Evolutionary conservation across 30 jellyfish, hydroid and myxozoan genomes (phyloP).

Genomic region (Catostylus mosaicus): DNA sequence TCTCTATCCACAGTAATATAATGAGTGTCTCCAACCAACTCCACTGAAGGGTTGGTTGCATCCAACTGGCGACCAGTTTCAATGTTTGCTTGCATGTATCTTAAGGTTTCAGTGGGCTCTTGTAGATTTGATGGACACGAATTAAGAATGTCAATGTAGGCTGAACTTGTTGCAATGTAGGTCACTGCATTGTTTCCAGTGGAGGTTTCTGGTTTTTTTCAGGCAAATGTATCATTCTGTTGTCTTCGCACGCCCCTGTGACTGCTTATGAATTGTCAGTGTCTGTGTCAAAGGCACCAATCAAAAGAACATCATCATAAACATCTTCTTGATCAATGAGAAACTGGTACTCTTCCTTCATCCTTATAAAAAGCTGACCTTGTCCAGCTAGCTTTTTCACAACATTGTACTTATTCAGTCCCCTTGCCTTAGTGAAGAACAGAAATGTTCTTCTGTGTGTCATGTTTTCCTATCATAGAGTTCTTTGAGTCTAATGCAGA

Average conservation of each 20-base stretch:
- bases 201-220: too few species aligned
- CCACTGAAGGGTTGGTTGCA: conserved; percentile 10
- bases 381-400: conserved; percentile 17
- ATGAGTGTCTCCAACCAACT: conserved; percentile 45
- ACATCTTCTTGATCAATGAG: neutral
- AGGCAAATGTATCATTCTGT: neutral
- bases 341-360: conserved; percentile 6
- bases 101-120: conserved; percentile 39
- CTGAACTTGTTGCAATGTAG: too few species aligned
- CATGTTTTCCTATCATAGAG: conserved; percentile 1
- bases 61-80: conserved; percentile 50
- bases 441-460: conserved; percentile 14
- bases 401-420: neutral
- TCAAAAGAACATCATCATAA: neutral
- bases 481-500: neutral
- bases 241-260: neutral
- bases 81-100: conserved; percentile 35
- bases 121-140: conserved; percentile 6
- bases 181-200: too few species aligned
- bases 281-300: neutral
- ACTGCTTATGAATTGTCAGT: neutral
- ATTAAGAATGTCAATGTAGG: too few species aligned
- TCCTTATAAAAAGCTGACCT: conserved; percentile 11
- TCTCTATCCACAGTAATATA: conserved; percentile 56
- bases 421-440: neutral